phyloP scores from a whole-genome alignment of 1,140 invertebrate genomes.

The Bradynema listronoti region DNA sequence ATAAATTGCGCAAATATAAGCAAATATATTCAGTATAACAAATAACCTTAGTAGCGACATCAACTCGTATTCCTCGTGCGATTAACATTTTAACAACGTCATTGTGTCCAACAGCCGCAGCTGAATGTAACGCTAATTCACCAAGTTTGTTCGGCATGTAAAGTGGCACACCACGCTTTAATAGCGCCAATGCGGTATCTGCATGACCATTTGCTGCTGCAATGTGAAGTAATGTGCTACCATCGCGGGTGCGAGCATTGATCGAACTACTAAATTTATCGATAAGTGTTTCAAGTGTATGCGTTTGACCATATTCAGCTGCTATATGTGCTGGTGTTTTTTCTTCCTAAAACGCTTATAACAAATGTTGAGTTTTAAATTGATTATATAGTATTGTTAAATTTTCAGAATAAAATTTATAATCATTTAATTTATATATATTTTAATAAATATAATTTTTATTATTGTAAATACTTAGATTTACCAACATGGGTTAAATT shows the following conservation, averaged over 20 bases:
- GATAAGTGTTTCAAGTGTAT: slow-evolving; percentile 85
- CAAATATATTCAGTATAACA: not conserved
- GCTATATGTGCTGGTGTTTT: slow-evolving; percentile 92
- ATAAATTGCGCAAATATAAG: not conserved
- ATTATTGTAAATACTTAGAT: not conserved
- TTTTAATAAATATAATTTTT: too few species aligned
- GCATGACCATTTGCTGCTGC: slow-evolving; percentile 79
- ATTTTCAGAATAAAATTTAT: too few species aligned
- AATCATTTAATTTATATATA: too few species aligned
- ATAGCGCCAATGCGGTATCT: slow-evolving; percentile 93
- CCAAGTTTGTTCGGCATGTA: slow-evolving; percentile 92
- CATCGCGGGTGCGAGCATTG: slow-evolving; percentile 66
- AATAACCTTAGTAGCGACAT: slow-evolving; percentile 75
- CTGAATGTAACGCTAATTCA: slow-evolving; percentile 61
- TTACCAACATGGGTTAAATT: not conserved
- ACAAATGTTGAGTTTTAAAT: too few species aligned
- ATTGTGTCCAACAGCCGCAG: slow-evolving; percentile 72
- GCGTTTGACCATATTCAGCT: slow-evolving; percentile 88
- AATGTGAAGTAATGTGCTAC: slow-evolving; percentile 94
- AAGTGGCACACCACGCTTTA: slow-evolving; percentile 96
- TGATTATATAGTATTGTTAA: too few species aligned
- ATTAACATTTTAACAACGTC: slow-evolving; percentile 91
- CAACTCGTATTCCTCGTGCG: slow-evolving; percentile 89
- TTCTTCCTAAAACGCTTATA: slow-evolving; percentile 68
- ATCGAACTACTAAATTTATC: slow-evolving; percentile 78